Base-by-base conservation (phyloP, 2,888 invertebrate genomes). In the Eristalinus sepulchralis region DNA sequence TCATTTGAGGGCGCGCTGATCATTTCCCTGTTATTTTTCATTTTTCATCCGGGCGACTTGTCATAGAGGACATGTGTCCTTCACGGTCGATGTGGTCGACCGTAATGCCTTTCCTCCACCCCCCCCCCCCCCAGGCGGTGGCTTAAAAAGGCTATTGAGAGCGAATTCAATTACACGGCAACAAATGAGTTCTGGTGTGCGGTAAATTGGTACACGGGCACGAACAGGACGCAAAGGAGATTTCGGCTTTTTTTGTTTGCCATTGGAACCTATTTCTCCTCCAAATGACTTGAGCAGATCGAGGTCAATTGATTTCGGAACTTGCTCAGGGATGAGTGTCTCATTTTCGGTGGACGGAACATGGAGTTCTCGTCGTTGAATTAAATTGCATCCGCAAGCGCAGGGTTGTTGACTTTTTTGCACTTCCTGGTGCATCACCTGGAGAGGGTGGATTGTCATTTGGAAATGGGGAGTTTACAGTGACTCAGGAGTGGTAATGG, bases 1-100 rank as follows among this genome's bases (percentile, higher is more conserved):
- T 73, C 64, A 55, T 66, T 64, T 73, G 24, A 33, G 24, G n/a
- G 2, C 47, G 33, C 59, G n/a, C n/a, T 22, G 11, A 20, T n/a
- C 22, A 22, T 24, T 39, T 22, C 10, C 47, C 53, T 67, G 39
- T 71, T 67, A 8, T 47, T 17, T 47, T 47, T 27, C 27, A 27
- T 2, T 47, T 47, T 47, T 47, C 6, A 5, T 5, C 34, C 1
- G 34, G n/a, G 2, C 47, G 47, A 6, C 47, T n/a, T 47, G 47
- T 47, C 47, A 47, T n/a, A n/a, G 47, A 17, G 47, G 17, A 47
- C 47, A 47, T 47, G 47, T 47, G 47, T 8, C 47, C 47, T 47
- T 47, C 47, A 47, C 6, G 17, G 47, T 47, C 39, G 39, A 39
- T 39, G 39, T 13, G 39, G 13, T 39, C 47, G 5, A 17, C 8